Conservation (phyloP, 2,113 vertebrate species). For the Spilogale gracilis region DNA sequence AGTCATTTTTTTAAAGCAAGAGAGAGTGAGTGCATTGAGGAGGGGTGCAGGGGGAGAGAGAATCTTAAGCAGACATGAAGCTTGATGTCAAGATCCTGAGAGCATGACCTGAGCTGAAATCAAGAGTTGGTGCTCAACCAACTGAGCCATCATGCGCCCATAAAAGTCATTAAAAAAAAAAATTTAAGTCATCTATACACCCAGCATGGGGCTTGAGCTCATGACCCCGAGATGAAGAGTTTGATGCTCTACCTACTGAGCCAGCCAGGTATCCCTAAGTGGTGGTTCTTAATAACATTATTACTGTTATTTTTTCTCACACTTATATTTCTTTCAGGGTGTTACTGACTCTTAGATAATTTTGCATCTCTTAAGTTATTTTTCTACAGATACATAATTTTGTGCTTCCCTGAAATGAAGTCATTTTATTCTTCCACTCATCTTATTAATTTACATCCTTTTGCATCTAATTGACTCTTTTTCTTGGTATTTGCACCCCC, state of each 20-base stretch:
- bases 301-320: neutral
- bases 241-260: neutral
- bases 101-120: neutral
- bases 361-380: slow-evolving; percentile 18
- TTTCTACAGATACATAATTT: slow-evolving; percentile 27
- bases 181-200: neutral
- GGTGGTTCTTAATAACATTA: neutral
- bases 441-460: slow-evolving; percentile 12
- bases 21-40: neutral
- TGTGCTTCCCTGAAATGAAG: slow-evolving; percentile 2
- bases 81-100: neutral
- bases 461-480: neutral
- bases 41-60: neutral
- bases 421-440: neutral
- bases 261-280: neutral
- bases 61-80: neutral
- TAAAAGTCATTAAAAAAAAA: neutral
- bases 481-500: neutral
- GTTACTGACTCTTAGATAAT: slow-evolving; percentile 2
- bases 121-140: neutral
- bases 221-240: neutral
- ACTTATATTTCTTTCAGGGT: slow-evolving; percentile 9
- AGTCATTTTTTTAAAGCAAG: neutral
- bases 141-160: neutral
- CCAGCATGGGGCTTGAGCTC: neutral